Evolutionary conservation across 1,140 invertebrate species (phyloP).

Genomic region (Drosophila auraria): DNA sequence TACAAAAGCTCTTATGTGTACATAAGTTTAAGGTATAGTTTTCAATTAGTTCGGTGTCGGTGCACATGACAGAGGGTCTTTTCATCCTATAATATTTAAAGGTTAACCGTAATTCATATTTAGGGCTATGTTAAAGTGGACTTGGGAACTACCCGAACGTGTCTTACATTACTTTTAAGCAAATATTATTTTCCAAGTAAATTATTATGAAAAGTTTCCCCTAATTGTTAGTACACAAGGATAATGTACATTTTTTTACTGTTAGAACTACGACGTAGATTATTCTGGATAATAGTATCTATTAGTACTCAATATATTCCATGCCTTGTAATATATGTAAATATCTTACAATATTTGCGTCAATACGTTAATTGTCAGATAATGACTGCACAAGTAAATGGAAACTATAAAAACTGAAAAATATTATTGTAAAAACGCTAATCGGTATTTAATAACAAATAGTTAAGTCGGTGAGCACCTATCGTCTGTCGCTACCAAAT

Average conservation of each 20-base stretch:
- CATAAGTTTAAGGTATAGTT: neutral
- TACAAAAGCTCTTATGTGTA: neutral
- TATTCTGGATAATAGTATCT: neutral
- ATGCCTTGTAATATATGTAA: conserved; percentile 6
- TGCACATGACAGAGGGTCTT: neutral
- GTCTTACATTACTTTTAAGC: neutral
- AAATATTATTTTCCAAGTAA: neutral
- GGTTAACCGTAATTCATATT: too few relatives aligned
- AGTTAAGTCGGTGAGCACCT: neutral
- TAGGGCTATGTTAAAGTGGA: neutral
- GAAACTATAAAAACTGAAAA: conserved; percentile 13
- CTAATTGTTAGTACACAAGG: neutral
- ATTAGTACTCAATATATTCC: neutral
- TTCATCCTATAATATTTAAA: neutral
- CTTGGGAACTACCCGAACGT: too few relatives aligned
- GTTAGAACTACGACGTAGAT: neutral
- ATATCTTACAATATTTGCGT: conserved; percentile 23
- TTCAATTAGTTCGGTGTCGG: neutral
- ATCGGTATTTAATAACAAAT: conserved; percentile 8
- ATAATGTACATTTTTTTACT: neutral
- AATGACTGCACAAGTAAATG: conserved; percentile 27
- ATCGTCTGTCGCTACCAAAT: neutral
- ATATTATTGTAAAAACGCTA: conserved; percentile 15
- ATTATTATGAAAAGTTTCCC: neutral
- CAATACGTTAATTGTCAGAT: conserved; percentile 41